These are phyloP conservation scores for Aporophyla nigra DNA, from an alignment of 2,888 invertebrate genomes.

Conservation along the genomic window DNA sequence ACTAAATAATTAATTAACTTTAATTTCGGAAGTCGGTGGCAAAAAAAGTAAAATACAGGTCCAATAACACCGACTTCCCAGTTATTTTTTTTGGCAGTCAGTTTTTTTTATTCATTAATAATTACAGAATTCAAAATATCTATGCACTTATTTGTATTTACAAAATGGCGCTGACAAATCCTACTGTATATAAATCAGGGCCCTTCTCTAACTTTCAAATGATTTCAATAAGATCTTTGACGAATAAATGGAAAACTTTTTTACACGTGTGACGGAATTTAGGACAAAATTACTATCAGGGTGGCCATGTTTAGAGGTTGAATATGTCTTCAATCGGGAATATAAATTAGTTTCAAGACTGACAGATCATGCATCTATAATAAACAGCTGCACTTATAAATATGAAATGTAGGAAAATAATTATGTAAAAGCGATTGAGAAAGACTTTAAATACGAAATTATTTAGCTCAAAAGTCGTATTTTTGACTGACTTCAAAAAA, in stretches of 20 bases:
- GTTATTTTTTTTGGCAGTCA: too few species aligned
- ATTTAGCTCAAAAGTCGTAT: too few species aligned
- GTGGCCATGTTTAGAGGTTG: conserved; percentile 8
- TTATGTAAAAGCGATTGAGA: background rate
- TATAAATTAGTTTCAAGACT: background rate
- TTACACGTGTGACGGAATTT: conserved; percentile 20
- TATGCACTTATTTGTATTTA: background rate
- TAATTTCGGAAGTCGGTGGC: too few species aligned
- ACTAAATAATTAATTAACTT: too few species aligned
- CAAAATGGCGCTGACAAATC: conserved; percentile 3
- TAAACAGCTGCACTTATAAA: background rate
- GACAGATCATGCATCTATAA: background rate
- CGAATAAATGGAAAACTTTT: conserved; percentile 20
- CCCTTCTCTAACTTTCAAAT: conserved; percentile 17
- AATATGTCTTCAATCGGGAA: background rate
- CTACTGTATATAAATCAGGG: conserved; percentile 14
- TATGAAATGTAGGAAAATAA: background rate
- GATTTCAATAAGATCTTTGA: conserved; percentile 34
- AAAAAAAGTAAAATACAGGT: too few species aligned
- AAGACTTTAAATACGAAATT: background rate
- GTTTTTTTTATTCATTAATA: background rate
- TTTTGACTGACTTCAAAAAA: too few species aligned
- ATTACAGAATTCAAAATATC: background rate
- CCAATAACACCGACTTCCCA: too few species aligned
- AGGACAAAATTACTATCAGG: background rate